Conservation (phyloP, 2,888 invertebrate species). For the Tinea pellionella region DNA sequence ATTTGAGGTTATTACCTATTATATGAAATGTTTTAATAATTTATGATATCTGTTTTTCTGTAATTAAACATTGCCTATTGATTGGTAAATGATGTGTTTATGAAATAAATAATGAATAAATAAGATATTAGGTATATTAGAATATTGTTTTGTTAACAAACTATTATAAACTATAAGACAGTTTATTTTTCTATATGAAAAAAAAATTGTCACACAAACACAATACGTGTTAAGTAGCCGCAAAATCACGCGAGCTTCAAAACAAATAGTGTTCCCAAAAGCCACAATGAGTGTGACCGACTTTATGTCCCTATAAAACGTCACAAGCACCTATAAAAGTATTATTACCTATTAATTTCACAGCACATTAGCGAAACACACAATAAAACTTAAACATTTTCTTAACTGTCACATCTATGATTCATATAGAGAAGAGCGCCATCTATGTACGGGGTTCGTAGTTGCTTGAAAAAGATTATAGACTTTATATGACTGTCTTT, state of each 20-base stretch:
- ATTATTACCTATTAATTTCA: constrained; percentile 70
- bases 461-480: constrained; percentile 60
- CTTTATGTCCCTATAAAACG: constrained; percentile 61
- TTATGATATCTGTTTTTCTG: no score
- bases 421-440: constrained; percentile 53
- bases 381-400: constrained; percentile 66
- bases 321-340: constrained; percentile 62
- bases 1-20: no score
- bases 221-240: neutral
- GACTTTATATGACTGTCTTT: constrained; percentile 61
- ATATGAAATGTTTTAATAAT: no score
- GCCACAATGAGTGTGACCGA: constrained; percentile 16
- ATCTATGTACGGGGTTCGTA: constrained; percentile 43
- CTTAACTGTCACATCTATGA: constrained; percentile 41
- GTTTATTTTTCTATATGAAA: neutral
- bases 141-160: no score
- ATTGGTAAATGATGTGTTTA: no score
- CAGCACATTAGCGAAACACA: constrained; percentile 69
- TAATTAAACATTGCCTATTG: no score
- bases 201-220: neutral
- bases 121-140: no score
- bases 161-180: neutral
- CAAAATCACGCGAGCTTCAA: constrained; percentile 1
- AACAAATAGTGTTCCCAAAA: constrained; percentile 8
- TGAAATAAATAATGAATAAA: no score